Conservation (phyloP, 2,113 vertebrate species). For the Neolamprologus hecqui region DNA sequence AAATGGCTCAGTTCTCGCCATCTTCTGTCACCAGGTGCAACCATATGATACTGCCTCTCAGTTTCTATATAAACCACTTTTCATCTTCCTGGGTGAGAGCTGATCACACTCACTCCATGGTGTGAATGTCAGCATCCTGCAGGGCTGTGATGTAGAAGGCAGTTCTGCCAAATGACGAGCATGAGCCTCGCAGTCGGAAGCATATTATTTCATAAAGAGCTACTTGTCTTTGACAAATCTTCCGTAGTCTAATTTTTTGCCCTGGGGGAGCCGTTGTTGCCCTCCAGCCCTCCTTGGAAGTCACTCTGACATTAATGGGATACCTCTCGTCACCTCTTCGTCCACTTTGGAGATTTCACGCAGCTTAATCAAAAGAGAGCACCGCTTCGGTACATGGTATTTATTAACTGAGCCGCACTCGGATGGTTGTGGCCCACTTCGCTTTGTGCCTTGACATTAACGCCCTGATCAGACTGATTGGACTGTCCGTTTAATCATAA, state of each 20-base stretch:
- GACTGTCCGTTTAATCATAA: slow-evolving; percentile 1
- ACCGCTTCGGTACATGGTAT: not conserved
- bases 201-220: slow-evolving; percentile 49
- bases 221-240: slow-evolving; percentile 49
- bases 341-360: slow-evolving; percentile 24
- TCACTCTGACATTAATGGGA: slow-evolving; percentile 20
- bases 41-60: slow-evolving; percentile 68
- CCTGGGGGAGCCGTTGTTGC: slow-evolving; percentile 17
- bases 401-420: slow-evolving; percentile 12
- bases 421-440: not conserved
- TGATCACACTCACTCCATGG: slow-evolving; percentile 58
- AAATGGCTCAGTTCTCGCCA: slow-evolving; percentile 46
- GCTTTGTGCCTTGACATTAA: not conserved
- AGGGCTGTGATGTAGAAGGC: slow-evolving; percentile 38
- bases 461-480: not conserved
- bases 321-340: slow-evolving; percentile 13
- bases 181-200: slow-evolving; percentile 46
- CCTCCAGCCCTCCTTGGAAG: slow-evolving; percentile 37
- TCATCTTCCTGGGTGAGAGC: slow-evolving; percentile 62
- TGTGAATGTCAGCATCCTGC: slow-evolving; percentile 71
- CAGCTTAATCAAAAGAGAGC: slow-evolving; percentile 10
- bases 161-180: slow-evolving; percentile 55
- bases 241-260: slow-evolving; percentile 24
- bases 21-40: slow-evolving; percentile 58
- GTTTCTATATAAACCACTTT: slow-evolving; percentile 68